Evolutionary conservation across 2,797 vertebrate species (phyloP).

Genomic region (Pipistrellus pygmaeus): DNA sequence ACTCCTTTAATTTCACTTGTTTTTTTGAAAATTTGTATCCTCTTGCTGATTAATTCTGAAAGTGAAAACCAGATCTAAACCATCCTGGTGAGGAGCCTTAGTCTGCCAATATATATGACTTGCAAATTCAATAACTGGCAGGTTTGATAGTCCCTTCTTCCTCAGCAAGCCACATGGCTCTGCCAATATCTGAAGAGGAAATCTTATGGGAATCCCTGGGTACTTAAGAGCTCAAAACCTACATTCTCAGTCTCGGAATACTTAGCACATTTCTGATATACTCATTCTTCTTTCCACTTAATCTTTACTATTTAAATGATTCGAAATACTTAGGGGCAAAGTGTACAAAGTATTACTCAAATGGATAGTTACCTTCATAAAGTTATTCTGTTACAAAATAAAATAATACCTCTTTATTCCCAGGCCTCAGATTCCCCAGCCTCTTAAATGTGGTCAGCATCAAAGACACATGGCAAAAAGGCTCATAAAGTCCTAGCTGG

Average conservation of each 20-base stretch:
- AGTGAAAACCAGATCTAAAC: constrained; percentile 40
- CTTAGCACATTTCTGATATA: constrained; percentile 3
- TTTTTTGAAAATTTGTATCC: constrained; percentile 6
- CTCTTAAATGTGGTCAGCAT: not conserved
- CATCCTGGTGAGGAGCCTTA: not conserved
- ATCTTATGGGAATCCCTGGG: not conserved
- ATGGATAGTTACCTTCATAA: not conserved
- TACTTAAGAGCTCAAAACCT: not conserved
- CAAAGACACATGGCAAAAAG: not conserved
- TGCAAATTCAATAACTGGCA: not conserved
- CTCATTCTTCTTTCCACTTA: not conserved
- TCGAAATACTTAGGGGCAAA: not conserved
- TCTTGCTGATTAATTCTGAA: constrained; percentile 17
- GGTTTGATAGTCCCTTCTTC: not conserved
- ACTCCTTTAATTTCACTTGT: constrained; percentile 45
- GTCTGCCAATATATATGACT: not conserved
- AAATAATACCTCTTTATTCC: not conserved
- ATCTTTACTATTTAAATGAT: constrained; percentile 51
- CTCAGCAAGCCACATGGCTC: not conserved
- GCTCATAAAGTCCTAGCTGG: too few relatives aligned
- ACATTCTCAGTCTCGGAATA: not conserved
- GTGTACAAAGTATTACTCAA: not conserved
- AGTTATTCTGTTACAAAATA: constrained; percentile 30
- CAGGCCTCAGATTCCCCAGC: not conserved
- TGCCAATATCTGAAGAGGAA: not conserved